Percentiles rank a stretch among this genome's conserved stretches.
Conservation (phyloP, 2,113 vertebrate species). For the Ivindomyrus marchei region DNA sequence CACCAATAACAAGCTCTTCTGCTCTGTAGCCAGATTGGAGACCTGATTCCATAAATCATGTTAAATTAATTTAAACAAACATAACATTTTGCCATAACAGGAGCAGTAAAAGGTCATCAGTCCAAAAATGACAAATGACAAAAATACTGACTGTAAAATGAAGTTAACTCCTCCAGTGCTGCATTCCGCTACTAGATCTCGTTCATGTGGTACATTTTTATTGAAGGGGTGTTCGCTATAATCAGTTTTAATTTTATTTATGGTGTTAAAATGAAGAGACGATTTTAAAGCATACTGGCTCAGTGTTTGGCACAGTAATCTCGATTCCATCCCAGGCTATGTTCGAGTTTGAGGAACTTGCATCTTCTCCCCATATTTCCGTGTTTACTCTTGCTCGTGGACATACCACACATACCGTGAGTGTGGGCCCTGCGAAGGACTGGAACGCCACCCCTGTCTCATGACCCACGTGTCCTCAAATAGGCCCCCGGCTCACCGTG, state of each 20-base stretch:
- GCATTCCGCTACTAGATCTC: neutral
- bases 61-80: slow-evolving; percentile 4
- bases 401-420: neutral
- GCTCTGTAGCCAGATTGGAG: neutral
- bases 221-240: neutral
- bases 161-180: neutral
- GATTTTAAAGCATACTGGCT: neutral
- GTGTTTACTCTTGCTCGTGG: neutral
- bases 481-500: neutral
- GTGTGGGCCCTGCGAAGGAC: neutral
- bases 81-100: neutral
- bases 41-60: neutral
- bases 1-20: neutral
- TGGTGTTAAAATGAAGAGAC: neutral
- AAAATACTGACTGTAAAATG: slow-evolving; percentile 5
- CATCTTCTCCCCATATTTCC: neutral
- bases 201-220: neutral
- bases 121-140: slow-evolving; percentile 1
- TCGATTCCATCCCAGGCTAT: neutral
- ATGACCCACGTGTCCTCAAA: neutral
- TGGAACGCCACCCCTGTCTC: neutral
- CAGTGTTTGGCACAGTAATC: neutral
- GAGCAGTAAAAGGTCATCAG: neutral
- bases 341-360: neutral
- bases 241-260: neutral